Evolutionary conservation across 2,113 vertebrate genomes (phyloP).

Genomic region (Damaliscus lunatus): DNA sequence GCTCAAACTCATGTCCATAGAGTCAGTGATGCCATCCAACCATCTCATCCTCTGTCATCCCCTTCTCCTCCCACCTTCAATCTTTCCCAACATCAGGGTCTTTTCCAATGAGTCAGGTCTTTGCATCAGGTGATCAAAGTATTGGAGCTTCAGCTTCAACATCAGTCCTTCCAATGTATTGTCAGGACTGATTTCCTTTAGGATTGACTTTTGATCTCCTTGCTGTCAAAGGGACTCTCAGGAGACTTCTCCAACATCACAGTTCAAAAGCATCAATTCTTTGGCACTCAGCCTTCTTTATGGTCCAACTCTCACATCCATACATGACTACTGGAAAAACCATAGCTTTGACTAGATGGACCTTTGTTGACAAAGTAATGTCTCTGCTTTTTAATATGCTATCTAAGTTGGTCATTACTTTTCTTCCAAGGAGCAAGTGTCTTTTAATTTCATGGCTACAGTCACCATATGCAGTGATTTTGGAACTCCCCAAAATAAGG

Average conservation of each 20-base stretch:
- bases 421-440: not conserved
- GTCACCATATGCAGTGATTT: not conserved
- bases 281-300: not conserved
- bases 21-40: not conserved
- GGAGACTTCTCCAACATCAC: not conserved
- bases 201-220: not conserved
- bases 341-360: not conserved
- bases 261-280: not conserved
- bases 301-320: not conserved
- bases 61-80: not conserved
- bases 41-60: not conserved
- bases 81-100: not conserved
- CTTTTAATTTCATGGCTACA: not conserved
- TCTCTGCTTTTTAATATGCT: not conserved
- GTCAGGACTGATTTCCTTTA: not conserved
- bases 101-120: not conserved
- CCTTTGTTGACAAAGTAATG: not conserved
- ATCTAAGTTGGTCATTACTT: not conserved
- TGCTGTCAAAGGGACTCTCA: not conserved
- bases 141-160: not conserved
- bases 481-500: not conserved
- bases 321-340: not conserved
- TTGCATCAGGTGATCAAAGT: not conserved
- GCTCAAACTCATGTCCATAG: not conserved
- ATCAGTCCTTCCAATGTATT: not conserved